phyloP scores from a whole-genome alignment of 2,113 vertebrate genomes.

The Rhabdornis inornatus region DNA sequence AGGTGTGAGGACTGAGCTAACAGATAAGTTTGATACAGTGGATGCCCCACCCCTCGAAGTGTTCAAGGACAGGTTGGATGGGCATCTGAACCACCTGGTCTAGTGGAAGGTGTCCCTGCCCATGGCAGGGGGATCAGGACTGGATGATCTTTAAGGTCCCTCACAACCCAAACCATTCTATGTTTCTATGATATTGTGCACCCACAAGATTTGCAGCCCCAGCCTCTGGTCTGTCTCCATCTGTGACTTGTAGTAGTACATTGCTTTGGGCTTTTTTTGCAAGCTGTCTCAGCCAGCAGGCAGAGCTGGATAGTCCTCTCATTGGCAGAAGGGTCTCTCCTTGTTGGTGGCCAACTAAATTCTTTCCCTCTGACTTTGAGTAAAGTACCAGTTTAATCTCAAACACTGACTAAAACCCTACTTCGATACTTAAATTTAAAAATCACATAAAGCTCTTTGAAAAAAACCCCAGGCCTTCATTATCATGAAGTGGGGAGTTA shows the following conservation, averaged over 20 bases:
- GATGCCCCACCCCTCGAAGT: neutral
- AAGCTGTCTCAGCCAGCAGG: neutral
- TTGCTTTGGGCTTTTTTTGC: neutral
- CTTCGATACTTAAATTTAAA: neutral
- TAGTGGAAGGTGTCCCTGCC: neutral
- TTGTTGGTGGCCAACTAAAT: neutral
- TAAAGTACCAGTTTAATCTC: neutral
- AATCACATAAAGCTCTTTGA: neutral
- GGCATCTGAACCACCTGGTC: neutral
- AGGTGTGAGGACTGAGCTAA: neutral
- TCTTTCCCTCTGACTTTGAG: neutral
- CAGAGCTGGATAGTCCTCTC: neutral
- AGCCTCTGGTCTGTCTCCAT: neutral
- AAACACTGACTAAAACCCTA: neutral
- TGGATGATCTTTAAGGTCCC: neutral
- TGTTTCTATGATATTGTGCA: accelerated
- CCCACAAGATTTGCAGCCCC: neutral
- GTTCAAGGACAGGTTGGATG: neutral
- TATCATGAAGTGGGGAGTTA: constrained; percentile 24
- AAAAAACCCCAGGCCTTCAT: neutral
- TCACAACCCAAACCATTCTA: neutral
- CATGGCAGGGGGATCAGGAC: neutral
- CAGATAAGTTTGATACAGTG: accelerated
- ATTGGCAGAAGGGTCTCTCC: neutral
- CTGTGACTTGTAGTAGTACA: neutral